A percentile compares a stretch with the other conserved stretches of the same genome.
Evolutionary conservation across 2,797 vertebrate species (phyloP).

Genomic region (Enteromius viviparus): DNA sequence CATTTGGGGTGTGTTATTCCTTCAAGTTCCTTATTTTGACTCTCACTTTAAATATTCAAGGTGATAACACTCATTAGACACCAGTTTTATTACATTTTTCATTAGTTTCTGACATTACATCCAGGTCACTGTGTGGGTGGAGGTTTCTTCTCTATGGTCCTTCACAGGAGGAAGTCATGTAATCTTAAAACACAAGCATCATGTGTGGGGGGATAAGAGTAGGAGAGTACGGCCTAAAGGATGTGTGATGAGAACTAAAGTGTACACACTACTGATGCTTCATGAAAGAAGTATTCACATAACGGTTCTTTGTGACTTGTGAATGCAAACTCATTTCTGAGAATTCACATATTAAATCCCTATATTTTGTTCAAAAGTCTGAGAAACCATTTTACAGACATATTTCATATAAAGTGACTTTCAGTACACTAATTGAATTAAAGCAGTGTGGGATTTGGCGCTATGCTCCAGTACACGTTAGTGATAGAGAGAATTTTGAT

Average conservation of each 20-base stretch:
- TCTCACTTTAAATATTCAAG: not conserved
- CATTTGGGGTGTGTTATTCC: not conserved
- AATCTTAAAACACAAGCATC: not conserved
- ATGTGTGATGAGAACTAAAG: constrained; percentile 6
- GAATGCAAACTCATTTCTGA: not conserved
- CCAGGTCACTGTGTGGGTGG: not conserved
- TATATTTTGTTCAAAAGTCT: not conserved
- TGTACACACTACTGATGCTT: not conserved
- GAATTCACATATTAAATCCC: not conserved
- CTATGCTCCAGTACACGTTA: constrained; percentile 21
- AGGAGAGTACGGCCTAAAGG: not conserved
- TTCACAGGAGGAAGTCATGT: not conserved
- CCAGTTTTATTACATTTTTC: not conserved
- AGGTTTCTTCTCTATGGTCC: not conserved
- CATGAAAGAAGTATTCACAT: not conserved
- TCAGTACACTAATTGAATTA: constrained; percentile 24
- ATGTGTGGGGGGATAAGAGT: not conserved
- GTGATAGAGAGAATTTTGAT: constrained; percentile 30
- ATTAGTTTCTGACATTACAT: constrained; percentile 22
- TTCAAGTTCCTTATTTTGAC: not conserved
- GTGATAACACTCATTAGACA: constrained; percentile 4
- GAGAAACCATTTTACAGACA: constrained; percentile 8
- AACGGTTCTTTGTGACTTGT: not conserved
- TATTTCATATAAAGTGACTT: constrained; percentile 18
- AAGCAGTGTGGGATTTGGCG: constrained; percentile 34